Evolutionary conservation across 2,797 vertebrate species (phyloP), one percentile per base, ranked within the genome.

Genomic region (Taeniopygia guttata): DNA sequence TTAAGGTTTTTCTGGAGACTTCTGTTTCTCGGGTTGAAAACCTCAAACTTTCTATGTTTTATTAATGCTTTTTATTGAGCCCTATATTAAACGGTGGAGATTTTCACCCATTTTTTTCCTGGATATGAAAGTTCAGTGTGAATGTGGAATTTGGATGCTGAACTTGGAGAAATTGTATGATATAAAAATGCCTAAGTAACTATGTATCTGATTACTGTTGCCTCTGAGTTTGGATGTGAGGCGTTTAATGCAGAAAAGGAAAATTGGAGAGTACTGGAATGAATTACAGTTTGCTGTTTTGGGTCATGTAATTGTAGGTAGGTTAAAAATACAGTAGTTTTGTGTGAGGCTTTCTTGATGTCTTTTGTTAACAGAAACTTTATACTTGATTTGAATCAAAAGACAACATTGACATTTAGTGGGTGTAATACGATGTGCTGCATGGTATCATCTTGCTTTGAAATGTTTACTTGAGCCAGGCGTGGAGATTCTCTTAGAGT

Each of bases 51-150:
- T 56, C 7, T 34, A 19, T 58, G 10, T 77, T 77, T 45, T 11
- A 14, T 45, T 58, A 8, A 6, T 45, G 2, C 42, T 67, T 86
- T 34, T 49, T 48, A 23, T 22, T 2, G 7, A 63, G 11, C n/a
- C 3, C 10, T 70, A 11, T 59, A 23, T 76, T 20, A 93, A 20
- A 27, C 38, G 23, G 5, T 43, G 29, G 38, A 83, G 4, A 40
- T 22, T 8, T 29, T 66, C 23, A 59, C 4, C 2, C 3, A 0
- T 32, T 17, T 45, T 58, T 34, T 15, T 1, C 5, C 5, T 1
- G 2, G 11, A 21, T 4, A 1, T 43, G 34, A 19, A 60, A 55
- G 73, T 69, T 16, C 2, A 13, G 10, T 72, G 25, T 21, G 17
- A 36, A 32, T 4, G 2, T 46, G 16, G 13, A 64, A 52, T 85